A percentile compares a stretch with the other conserved stretches of the same genome.
These are phyloP conservation scores for Lasius fuliginosus DNA, from an alignment of 2,888 invertebrate species.

Conservation along the genomic window DNA sequence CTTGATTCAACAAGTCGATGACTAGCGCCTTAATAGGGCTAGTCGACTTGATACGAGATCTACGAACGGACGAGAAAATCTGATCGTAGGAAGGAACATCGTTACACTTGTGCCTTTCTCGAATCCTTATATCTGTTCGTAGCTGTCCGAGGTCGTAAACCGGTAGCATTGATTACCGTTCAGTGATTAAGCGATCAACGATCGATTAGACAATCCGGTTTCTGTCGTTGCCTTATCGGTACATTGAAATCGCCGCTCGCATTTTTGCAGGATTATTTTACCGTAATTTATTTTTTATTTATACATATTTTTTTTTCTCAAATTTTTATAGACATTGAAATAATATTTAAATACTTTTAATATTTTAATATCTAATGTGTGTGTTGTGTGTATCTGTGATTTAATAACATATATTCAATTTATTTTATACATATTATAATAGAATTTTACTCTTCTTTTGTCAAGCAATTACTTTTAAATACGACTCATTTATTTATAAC, in stretches of 20 bases:
- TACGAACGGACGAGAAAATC: constrained; percentile 48
- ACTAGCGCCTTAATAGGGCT: constrained; percentile 47
- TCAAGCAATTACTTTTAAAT: background rate
- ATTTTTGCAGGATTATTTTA: constrained; percentile 50
- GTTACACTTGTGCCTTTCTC: constrained; percentile 54
- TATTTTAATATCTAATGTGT: background rate
- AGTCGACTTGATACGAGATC: constrained; percentile 58
- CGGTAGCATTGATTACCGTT: constrained; percentile 66
- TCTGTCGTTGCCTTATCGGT: constrained; percentile 52
- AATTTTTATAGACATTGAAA: background rate
- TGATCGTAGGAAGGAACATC: constrained; percentile 49
- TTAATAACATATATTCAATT: background rate
- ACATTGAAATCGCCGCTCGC: constrained; percentile 63
- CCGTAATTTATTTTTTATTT: background rate
- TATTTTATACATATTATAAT: background rate
- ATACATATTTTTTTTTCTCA: background rate
- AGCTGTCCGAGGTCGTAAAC: constrained; percentile 67
- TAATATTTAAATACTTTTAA: background rate
- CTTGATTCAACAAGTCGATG: constrained; percentile 34
- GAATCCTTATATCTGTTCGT: constrained; percentile 28
- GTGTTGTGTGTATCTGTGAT: background rate
- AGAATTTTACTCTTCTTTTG: background rate
- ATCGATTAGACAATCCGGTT: constrained; percentile 71
- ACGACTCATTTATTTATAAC: background rate
- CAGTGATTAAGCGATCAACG: constrained; percentile 71